Conservation (phyloP, 2,113 vertebrate species). For the Dipodomys stephensi region DNA sequence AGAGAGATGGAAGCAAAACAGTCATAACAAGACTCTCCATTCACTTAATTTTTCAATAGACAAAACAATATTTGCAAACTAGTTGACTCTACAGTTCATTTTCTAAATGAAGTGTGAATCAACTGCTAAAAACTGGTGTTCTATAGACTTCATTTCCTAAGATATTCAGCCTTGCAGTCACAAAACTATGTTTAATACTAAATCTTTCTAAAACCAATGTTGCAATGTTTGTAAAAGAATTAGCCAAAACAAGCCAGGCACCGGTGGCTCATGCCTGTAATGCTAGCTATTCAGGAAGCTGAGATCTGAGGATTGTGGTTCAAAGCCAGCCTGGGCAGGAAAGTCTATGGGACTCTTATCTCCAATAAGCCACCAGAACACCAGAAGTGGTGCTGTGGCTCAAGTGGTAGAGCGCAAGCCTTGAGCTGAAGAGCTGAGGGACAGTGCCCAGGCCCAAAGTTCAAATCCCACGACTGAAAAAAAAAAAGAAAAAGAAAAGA, state of each 20-base stretch:
- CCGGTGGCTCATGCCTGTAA: too few relatives aligned
- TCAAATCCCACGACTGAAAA: too few relatives aligned
- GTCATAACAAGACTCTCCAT: background rate
- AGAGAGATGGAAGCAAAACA: background rate
- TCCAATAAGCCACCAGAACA: too few relatives aligned
- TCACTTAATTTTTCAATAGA: slow-evolving; percentile 10
- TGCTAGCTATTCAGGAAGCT: too few relatives aligned
- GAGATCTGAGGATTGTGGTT: too few relatives aligned
- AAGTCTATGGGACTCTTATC: too few relatives aligned
- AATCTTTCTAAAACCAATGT: background rate
- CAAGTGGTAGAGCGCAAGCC: too few relatives aligned
- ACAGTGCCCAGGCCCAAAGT: too few relatives aligned
- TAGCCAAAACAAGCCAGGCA: background rate
- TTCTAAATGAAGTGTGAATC: slow-evolving; percentile 37
- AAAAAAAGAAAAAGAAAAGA: too few relatives aligned
- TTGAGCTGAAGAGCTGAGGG: too few relatives aligned
- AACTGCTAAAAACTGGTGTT: slow-evolving; percentile 51
- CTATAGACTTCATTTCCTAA: background rate
- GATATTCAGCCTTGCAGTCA: background rate
- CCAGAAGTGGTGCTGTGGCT: too few relatives aligned
- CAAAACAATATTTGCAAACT: slow-evolving; percentile 43
- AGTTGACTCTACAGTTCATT: background rate
- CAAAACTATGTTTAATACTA: slow-evolving; percentile 38
- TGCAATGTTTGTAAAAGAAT: slow-evolving; percentile 29
- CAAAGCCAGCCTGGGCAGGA: too few relatives aligned